Base-by-base conservation (phyloP, 2,113 vertebrate genomes). In the Tyto alba region DNA sequence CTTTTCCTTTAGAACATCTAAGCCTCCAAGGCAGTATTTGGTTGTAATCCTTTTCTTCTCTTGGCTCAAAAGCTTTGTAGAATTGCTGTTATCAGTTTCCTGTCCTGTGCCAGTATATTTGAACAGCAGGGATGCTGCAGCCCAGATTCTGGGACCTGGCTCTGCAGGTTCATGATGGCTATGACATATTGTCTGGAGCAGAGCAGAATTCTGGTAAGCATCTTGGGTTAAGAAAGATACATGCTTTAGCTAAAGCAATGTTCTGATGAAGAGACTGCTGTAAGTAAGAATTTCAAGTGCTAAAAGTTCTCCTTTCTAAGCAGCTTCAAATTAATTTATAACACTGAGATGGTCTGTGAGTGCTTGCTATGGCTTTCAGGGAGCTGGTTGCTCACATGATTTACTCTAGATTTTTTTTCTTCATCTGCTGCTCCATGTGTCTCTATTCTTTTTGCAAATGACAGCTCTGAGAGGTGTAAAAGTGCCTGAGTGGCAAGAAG, bases 81-180 rank as follows among this genome's bases (percentile, higher is more conserved):
- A 85, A 93, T 92, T 94, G 60, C 78, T 95, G 63, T 77, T 85
- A 82, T 76, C 89, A 76, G 80, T 95, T 86, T 93, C 81, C 75
- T 91, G 57, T 66, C 71, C 78, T 89, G 11, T 76, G 62, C 50
- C 36, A 10, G 41, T 93, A 9, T 73, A 81, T 90, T 69, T 90
- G 69, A 95, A 69, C 40, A 87, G 62, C 73, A 75, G 83, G 74
- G 55, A 79, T 82, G 23, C 63, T 89, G 57, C 81, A 94, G 53
- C 55, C 32, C 50, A 25, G 59, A 76, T 68, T 69, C 52, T 3
- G 5, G 83, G 62, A 50, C 48, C 45, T 47, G 22, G 40, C 66
- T 94, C 69, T 89, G 63, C 59, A 30, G 0, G 0, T 85, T 92
- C 52, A 14, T 55, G 56, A 66, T 76, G 78, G 72, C 94, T 94